Percentiles rank a stretch among this genome's conserved stretches.
Conservation (phyloP, 2,888 invertebrate species). For the Acanthococcus lagerstroemiae region DNA sequence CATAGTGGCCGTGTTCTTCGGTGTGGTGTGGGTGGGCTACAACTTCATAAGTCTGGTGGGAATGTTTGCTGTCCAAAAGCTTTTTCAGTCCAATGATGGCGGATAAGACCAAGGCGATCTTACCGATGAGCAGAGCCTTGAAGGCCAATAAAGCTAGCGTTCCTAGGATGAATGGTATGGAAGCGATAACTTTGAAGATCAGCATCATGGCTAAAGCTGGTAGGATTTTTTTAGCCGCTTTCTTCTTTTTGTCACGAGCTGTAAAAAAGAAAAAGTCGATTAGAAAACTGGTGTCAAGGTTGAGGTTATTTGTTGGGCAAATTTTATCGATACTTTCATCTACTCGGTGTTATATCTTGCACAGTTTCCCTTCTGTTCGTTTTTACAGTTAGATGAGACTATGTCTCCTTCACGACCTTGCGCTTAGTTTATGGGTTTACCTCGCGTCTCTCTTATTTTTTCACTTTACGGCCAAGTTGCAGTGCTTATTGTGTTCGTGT, state of each 20-base stretch:
- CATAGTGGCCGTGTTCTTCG: constrained; percentile 52
- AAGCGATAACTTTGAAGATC: constrained; percentile 66
- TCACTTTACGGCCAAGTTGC: too few species aligned
- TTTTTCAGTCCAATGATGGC: constrained; percentile 70
- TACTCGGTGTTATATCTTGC: too few species aligned
- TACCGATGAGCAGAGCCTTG: constrained; percentile 74
- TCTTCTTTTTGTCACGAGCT: constrained; percentile 77
- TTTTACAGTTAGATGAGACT: too few species aligned
- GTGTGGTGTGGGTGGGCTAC: constrained; percentile 51
- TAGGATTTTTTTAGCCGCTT: constrained; percentile 66
- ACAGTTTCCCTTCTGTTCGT: too few species aligned
- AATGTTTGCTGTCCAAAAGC: constrained; percentile 57
- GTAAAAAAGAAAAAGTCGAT: constrained; percentile 36
- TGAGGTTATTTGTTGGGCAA: too few species aligned
- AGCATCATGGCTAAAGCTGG: constrained; percentile 63
- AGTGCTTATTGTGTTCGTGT: too few species aligned
- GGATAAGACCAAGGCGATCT: constrained; percentile 68
- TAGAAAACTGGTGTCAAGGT: too few species aligned
- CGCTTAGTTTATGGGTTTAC: too few species aligned
- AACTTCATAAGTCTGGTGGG: constrained; percentile 64
- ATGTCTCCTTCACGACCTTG: too few species aligned
- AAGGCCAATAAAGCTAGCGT: constrained; percentile 67
- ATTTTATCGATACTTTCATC: too few species aligned
- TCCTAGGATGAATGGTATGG: constrained; percentile 67
- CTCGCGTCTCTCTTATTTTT: too few species aligned